phyloP scores from a whole-genome alignment of 2,113 vertebrate species.

The Carassius auratus region DNA sequence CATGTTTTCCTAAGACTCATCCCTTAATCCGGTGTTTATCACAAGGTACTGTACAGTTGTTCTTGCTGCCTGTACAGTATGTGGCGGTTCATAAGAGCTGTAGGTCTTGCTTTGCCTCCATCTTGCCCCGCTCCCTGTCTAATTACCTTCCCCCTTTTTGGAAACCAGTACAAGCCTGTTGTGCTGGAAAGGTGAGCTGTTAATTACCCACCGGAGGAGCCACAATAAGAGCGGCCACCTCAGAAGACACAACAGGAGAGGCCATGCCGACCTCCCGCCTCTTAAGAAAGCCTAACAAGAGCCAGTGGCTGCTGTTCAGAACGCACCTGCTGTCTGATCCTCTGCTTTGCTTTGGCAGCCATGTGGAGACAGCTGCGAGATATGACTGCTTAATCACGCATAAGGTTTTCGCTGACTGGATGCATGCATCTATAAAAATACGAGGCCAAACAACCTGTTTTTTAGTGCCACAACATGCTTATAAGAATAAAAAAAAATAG shows the following conservation, averaged over 20 bases:
- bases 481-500: neutral
- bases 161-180: slow-evolving; percentile 44
- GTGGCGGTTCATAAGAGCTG: neutral
- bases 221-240: slow-evolving; percentile 37
- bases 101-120: slow-evolving; percentile 24
- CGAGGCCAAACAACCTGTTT: neutral
- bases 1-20: neutral
- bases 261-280: slow-evolving; percentile 9
- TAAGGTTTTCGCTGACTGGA: neutral
- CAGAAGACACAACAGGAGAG: slow-evolving; percentile 40
- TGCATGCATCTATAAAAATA: neutral
- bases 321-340: slow-evolving; percentile 45
- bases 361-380: slow-evolving; percentile 43
- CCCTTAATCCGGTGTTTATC: neutral
- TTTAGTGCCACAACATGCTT: neutral
- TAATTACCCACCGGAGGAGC: slow-evolving; percentile 52
- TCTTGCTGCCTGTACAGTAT: neutral
- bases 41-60: neutral
- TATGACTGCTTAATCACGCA: slow-evolving; percentile 38
- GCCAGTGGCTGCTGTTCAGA: slow-evolving; percentile 37
- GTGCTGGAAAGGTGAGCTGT: slow-evolving; percentile 41
- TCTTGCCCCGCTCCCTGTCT: slow-evolving; percentile 13
- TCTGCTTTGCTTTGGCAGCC: slow-evolving; percentile 40
- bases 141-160: slow-evolving; percentile 56
- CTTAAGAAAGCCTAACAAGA: slow-evolving; percentile 44